A percentile compares a stretch with the other conserved stretches of the same genome.
Evolutionary conservation across 1,140 invertebrate species (phyloP).

Genomic region (Eufriesea mexicana): DNA sequence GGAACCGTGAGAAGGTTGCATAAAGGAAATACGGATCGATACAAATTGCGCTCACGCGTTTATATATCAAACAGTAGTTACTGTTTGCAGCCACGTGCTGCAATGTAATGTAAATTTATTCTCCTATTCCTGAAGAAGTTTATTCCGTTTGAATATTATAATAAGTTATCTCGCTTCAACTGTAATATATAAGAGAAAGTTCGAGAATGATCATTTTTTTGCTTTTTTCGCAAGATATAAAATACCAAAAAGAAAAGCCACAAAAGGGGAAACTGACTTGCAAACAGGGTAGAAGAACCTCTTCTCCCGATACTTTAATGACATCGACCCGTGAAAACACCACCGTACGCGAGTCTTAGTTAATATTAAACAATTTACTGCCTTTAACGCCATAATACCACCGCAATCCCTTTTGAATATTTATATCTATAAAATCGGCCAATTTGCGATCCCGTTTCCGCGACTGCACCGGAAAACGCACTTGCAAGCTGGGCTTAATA

Average conservation of each 20-base stretch:
- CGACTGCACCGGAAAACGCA: slow-evolving; percentile 29
- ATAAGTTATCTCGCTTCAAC: too few relatives aligned
- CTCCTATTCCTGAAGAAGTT: too few relatives aligned
- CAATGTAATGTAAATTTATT: too few relatives aligned
- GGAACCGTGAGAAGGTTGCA: neutral
- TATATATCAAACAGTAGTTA: too few relatives aligned
- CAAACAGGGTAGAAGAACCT: neutral
- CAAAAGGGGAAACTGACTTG: neutral
- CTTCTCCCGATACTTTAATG: neutral
- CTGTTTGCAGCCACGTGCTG: too few relatives aligned
- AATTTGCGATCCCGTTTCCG: slow-evolving; percentile 11
- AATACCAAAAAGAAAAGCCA: neutral
- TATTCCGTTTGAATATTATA: too few relatives aligned
- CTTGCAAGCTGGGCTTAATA: slow-evolving; percentile 40
- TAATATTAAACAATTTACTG: slow-evolving; percentile 62
- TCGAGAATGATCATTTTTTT: too few relatives aligned
- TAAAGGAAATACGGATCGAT: neutral
- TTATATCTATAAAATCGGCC: slow-evolving; percentile 47
- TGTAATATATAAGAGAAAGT: too few relatives aligned
- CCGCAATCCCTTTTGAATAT: slow-evolving; percentile 55
- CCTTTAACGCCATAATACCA: slow-evolving; percentile 52
- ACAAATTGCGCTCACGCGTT: too few relatives aligned
- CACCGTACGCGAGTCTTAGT: slow-evolving; percentile 19
- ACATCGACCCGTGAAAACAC: slow-evolving; percentile 16
- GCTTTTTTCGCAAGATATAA: too few relatives aligned